These are phyloP conservation scores for Ochotona princeps DNA, from an alignment of 2,113 vertebrate genomes.

Conservation along the genomic window DNA sequence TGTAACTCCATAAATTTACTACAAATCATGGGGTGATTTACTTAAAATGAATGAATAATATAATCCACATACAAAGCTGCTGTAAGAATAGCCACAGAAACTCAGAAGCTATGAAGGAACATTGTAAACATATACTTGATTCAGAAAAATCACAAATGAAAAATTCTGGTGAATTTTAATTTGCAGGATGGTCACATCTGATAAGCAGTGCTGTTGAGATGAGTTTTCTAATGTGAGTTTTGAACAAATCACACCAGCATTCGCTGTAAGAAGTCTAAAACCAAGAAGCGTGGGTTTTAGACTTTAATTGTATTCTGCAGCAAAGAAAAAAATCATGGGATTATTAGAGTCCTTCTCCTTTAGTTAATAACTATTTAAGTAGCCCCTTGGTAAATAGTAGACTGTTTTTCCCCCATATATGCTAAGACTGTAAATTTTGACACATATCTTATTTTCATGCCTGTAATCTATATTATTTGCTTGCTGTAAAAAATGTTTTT, in stretches of 20 bases:
- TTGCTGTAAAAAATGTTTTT: constrained; percentile 22
- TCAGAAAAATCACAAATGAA: not conserved
- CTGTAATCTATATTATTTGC: not conserved
- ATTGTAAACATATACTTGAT: not conserved
- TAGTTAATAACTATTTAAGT: not conserved
- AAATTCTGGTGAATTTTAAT: not conserved
- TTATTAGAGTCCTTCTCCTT: not conserved
- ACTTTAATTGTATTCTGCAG: not conserved
- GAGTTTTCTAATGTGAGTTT: not conserved
- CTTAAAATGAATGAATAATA: not conserved
- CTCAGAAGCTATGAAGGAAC: not conserved
- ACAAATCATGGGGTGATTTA: not conserved
- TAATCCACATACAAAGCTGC: not conserved
- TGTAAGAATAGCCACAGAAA: constrained; percentile 51
- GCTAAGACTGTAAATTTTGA: constrained; percentile 36
- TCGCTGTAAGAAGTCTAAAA: not conserved
- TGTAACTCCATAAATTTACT: not conserved
- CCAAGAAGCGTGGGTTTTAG: not conserved
- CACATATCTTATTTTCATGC: not conserved
- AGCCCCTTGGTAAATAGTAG: not conserved
- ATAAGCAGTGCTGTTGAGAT: not conserved
- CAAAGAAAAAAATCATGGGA: not conserved
- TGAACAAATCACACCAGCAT: not conserved
- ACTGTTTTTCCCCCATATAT: not conserved
- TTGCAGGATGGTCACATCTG: not conserved